A percentile compares a stretch with the other conserved stretches of the same genome.
These are phyloP conservation scores for Sarotherodon lohbergeri DNA, from an alignment of 2,113 vertebrate genomes.

Conservation along the genomic window DNA sequence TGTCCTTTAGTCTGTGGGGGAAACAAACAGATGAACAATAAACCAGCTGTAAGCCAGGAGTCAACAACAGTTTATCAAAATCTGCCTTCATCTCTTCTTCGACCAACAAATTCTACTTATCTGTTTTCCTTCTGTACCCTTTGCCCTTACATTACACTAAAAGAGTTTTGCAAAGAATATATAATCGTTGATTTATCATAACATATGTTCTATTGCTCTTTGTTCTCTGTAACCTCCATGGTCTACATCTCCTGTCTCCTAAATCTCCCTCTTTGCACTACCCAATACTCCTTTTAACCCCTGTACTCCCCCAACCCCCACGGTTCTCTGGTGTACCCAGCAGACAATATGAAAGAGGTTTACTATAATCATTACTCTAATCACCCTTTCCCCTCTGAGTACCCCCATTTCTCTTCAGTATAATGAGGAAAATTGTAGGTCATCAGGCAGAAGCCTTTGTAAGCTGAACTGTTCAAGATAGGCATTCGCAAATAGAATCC, in stretches of 20 bases:
- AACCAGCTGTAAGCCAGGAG: constrained; percentile 40
- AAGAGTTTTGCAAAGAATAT: not conserved
- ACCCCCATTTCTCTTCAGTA: not conserved
- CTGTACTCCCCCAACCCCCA: not conserved
- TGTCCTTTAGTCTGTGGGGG: constrained; percentile 14
- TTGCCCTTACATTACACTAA: not conserved
- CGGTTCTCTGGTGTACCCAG: not conserved
- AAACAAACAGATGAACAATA: constrained; percentile 56
- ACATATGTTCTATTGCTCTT: not conserved
- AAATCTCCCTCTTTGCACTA: not conserved
- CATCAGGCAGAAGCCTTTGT: constrained; percentile 11
- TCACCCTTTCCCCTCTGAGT: constrained; percentile 17
- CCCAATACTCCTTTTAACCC: not conserved
- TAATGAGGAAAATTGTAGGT: constrained; percentile 47
- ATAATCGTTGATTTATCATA: not conserved
- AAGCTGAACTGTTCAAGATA: not conserved
- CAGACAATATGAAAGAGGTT: constrained; percentile 27
- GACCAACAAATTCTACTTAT: not conserved
- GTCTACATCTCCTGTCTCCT: not conserved
- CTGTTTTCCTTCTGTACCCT: not conserved
- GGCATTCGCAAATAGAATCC: not conserved
- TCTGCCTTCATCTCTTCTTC: constrained; percentile 16
- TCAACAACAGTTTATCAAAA: constrained; percentile 43
- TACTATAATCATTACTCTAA: constrained; percentile 41
- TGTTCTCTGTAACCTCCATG: not conserved